These are phyloP conservation scores for Keiferia lycopersicella DNA, from an alignment of 2,888 invertebrate species.

Conservation along the genomic window DNA sequence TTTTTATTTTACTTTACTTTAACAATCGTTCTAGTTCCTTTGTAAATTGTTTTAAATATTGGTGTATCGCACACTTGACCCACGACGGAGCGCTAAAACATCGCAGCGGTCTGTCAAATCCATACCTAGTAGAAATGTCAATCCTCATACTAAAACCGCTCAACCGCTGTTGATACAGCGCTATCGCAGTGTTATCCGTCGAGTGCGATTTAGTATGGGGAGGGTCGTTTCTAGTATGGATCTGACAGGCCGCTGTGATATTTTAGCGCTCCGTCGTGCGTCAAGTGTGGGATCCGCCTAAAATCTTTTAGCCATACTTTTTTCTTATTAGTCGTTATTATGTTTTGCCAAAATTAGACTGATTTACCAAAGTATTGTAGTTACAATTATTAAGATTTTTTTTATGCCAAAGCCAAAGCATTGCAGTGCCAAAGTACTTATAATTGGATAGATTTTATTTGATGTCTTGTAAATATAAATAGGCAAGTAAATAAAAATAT, in stretches of 20 bases:
- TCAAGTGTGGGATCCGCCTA: too few species aligned
- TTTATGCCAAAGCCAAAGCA: background rate
- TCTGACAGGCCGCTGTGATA: too few species aligned
- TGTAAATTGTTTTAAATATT: background rate
- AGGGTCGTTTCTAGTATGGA: too few species aligned
- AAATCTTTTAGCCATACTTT: background rate
- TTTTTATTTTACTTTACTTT: background rate
- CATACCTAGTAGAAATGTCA: too few species aligned
- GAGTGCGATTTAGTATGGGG: too few species aligned
- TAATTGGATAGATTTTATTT: background rate
- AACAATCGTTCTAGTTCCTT: background rate
- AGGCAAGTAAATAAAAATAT: background rate
- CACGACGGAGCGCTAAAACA: too few species aligned
- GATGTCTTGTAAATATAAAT: conserved; percentile 4
- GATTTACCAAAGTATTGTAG: conserved; percentile 60
- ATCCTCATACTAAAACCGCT: too few species aligned
- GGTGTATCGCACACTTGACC: too few species aligned
- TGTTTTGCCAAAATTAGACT: conserved; percentile 54
- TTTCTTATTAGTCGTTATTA: background rate
- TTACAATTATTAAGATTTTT: background rate
- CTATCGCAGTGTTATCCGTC: too few species aligned
- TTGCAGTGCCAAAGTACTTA: conserved; percentile 8
- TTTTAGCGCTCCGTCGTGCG: too few species aligned
- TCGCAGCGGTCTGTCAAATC: too few species aligned
- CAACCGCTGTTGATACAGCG: too few species aligned